Evolutionary conservation across 2,113 vertebrate genomes (phyloP).

Genomic region (Dolichotis patagonum): DNA sequence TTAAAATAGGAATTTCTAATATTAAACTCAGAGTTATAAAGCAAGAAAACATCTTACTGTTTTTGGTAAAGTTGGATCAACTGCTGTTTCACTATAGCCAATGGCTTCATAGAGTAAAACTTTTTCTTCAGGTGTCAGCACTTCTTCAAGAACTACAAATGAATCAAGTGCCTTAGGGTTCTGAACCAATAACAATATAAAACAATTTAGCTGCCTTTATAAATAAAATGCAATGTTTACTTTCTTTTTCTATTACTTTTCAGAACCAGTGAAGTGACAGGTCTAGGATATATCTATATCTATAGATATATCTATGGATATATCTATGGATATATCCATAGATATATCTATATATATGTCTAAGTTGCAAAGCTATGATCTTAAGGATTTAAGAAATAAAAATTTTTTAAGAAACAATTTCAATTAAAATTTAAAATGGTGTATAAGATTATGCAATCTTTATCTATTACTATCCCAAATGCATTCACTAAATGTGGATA

Average conservation of each 20-base stretch:
- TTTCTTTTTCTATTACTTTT: background rate
- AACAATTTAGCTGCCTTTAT: background rate
- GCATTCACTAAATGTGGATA: background rate
- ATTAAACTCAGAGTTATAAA: slow-evolving; percentile 27
- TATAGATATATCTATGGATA: too few relatives aligned
- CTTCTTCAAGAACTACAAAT: slow-evolving; percentile 90
- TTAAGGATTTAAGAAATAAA: slow-evolving; percentile 48
- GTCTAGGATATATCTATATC: background rate
- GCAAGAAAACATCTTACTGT: slow-evolving; percentile 87
- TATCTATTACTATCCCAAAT: background rate
- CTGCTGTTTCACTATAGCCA: slow-evolving; percentile 95
- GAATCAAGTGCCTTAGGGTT: slow-evolving; percentile 39
- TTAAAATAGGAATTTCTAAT: background rate
- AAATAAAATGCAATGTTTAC: background rate
- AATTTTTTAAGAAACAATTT: slow-evolving; percentile 48
- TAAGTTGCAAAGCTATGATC: background rate
- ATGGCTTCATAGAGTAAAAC: slow-evolving; percentile 97
- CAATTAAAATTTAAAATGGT: background rate
- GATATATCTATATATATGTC: too few relatives aligned
- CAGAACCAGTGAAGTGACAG: background rate
- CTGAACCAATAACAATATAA: slow-evolving; percentile 47
- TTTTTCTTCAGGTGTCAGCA: slow-evolving; percentile 95
- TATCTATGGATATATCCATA: too few relatives aligned
- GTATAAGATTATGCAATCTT: background rate
- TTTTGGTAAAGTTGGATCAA: slow-evolving; percentile 97